phyloP scores from a whole-genome alignment of 2,888 invertebrate genomes.

The Abscondita cerata region DNA sequence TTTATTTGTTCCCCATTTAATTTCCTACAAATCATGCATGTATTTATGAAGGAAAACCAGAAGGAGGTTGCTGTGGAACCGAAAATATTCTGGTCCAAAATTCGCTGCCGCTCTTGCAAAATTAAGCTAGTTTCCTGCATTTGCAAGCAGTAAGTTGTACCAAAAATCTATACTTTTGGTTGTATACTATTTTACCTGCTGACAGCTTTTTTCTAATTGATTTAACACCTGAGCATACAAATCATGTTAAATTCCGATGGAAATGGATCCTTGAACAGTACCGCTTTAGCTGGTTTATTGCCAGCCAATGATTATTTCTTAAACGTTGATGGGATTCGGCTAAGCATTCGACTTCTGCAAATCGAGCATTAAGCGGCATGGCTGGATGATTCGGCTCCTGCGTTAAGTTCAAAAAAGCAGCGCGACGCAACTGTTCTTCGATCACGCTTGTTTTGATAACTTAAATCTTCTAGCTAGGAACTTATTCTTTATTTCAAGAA shows the following conservation, averaged over 20 bases:
- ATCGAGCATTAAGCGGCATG: slow-evolving; percentile 96
- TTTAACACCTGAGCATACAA: slow-evolving; percentile 77
- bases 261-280: slow-evolving; percentile 88
- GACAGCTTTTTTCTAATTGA: slow-evolving; percentile 86
- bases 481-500: slow-evolving; percentile 99
- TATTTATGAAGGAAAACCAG: slow-evolving; percentile 56
- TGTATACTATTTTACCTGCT: no score
- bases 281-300: slow-evolving; percentile 98
- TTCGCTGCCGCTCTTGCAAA: slow-evolving; percentile 76
- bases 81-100: slow-evolving; percentile 89
- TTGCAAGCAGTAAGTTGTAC: no score
- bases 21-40: neutral
- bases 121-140: slow-evolving; percentile 73
- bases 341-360: slow-evolving; percentile 95
- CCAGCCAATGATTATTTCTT: slow-evolving; percentile 97
- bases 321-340: slow-evolving; percentile 99
- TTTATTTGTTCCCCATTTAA: neutral
- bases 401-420: slow-evolving; percentile 95
- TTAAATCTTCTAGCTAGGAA: slow-evolving; percentile 96
- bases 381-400: slow-evolving; percentile 98
- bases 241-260: neutral
- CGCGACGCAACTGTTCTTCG: slow-evolving; percentile 96
- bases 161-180: slow-evolving; percentile 11
- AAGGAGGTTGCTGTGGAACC: slow-evolving; percentile 67
- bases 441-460: slow-evolving; percentile 96